These are phyloP conservation scores for Hippocampus comes DNA, from an alignment of 2,113 vertebrate species.

Conservation along the genomic window DNA sequence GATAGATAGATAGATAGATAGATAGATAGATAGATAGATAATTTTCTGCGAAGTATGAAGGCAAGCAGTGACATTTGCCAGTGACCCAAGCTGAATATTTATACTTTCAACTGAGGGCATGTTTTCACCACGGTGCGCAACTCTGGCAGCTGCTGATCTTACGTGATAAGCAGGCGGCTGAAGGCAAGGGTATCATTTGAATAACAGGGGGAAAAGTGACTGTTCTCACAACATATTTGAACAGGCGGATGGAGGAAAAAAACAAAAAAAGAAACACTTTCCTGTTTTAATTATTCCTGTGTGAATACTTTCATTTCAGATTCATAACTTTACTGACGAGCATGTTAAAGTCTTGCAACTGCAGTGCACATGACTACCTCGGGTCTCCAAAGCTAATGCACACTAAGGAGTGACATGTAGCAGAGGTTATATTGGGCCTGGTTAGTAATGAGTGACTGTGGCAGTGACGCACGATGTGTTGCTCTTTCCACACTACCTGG, in stretches of 20 bases:
- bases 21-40: too few relatives aligned
- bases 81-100: slow-evolving; percentile 46
- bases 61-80: slow-evolving; percentile 31
- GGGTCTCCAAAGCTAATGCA: slow-evolving; percentile 34
- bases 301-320: neutral
- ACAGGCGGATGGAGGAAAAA: neutral
- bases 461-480: slow-evolving; percentile 33
- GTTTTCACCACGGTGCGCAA: slow-evolving; percentile 37
- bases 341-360: slow-evolving; percentile 8
- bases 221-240: neutral
- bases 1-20: too few relatives aligned
- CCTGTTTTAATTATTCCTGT: neutral
- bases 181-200: slow-evolving; percentile 6
- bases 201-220: slow-evolving; percentile 9
- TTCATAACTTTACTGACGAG: neutral
- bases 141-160: slow-evolving; percentile 32
- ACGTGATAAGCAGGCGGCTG: neutral
- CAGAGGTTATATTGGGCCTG: slow-evolving; percentile 50
- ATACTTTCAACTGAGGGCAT: slow-evolving; percentile 45
- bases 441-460: slow-evolving; percentile 57
- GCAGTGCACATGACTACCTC: neutral
- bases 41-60: neutral
- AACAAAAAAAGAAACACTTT: neutral
- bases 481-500: slow-evolving; percentile 64
- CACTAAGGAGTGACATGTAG: slow-evolving; percentile 32